Conservation (phyloP, 2,113 vertebrate genomes). For the Neomonachus schauinslandi region DNA sequence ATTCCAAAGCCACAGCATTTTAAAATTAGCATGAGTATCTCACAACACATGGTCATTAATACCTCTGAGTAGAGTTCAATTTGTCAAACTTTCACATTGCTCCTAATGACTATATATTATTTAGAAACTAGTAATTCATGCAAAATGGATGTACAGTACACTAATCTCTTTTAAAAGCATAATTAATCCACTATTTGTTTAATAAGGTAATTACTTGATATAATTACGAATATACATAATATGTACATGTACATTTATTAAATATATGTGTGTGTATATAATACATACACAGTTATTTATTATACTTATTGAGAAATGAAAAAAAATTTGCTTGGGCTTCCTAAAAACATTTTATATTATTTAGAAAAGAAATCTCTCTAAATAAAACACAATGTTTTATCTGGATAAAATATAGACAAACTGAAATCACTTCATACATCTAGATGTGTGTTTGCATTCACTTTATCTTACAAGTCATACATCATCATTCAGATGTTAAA, state of each 20-base stretch:
- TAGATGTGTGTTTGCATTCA: neutral
- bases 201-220: constrained; percentile 71
- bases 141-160: constrained; percentile 60
- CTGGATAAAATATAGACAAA: constrained; percentile 60
- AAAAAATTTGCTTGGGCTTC: constrained; percentile 9
- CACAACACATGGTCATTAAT: constrained; percentile 64
- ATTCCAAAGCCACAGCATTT: constrained; percentile 72
- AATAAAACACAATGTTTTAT: constrained; percentile 65
- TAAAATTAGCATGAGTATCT: constrained; percentile 75
- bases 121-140: constrained; percentile 72
- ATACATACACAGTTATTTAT: neutral
- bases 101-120: constrained; percentile 63
- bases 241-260: neutral
- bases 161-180: constrained; percentile 47
- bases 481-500: neutral
- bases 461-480: neutral
- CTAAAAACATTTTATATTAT: constrained; percentile 14
- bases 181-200: constrained; percentile 68
- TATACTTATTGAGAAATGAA: constrained; percentile 58
- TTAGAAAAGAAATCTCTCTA: constrained; percentile 49
- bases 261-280: neutral
- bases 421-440: constrained; percentile 26
- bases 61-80: constrained; percentile 75
- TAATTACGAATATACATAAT: constrained; percentile 42
- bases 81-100: constrained; percentile 70